A percentile compares a stretch with the other conserved stretches of the same genome.
These are phyloP conservation scores for Puntigrus tetrazona DNA, from an alignment of 2,113 vertebrate species.

Conservation along the genomic window DNA sequence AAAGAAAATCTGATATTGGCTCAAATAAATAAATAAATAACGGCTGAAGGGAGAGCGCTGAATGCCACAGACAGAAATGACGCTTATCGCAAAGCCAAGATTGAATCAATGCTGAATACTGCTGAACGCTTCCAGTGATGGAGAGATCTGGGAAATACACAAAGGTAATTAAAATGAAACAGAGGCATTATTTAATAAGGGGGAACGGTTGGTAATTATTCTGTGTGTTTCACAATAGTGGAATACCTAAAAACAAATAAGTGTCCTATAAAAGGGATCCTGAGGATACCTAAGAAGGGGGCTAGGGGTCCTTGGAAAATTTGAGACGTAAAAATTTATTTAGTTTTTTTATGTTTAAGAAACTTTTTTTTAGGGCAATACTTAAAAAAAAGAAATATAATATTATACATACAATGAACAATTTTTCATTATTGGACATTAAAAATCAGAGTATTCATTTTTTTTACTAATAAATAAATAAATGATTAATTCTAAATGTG, in stretches of 20 bases:
- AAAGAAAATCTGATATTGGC: neutral
- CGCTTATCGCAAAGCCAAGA: neutral
- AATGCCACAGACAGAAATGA: conserved; percentile 1
- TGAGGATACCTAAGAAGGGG: neutral
- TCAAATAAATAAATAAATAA: neutral
- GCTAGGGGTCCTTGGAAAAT: neutral
- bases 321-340: neutral
- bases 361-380: neutral
- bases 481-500: neutral
- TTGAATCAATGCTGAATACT: neutral
- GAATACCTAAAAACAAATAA: neutral
- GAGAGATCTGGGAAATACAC: neutral
- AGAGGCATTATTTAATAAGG: neutral
- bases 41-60: neutral
- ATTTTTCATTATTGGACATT: neutral
- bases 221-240: neutral
- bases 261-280: neutral
- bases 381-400: neutral
- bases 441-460: neutral
- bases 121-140: neutral
- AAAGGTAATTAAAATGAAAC: neutral
- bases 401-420: neutral
- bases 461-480: neutral
- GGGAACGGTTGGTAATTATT: neutral
- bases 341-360: no score